Evolutionary conservation across 2,888 invertebrate genomes (phyloP).

Genomic region (Drosophila setosimentum): DNA sequence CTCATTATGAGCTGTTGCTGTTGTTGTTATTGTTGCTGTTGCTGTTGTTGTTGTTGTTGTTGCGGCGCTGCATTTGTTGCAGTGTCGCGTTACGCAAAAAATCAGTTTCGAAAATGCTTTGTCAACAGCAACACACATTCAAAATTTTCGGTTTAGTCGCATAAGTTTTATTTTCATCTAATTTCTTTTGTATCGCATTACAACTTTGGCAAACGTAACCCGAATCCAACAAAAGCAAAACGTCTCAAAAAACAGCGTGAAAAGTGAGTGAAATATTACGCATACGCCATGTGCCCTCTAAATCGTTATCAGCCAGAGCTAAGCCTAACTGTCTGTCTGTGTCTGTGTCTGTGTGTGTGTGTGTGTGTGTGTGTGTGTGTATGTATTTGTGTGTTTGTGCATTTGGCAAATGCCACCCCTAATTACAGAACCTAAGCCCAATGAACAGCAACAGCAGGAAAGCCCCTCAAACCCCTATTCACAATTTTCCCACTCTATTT

Average conservation of each 20-base stretch:
- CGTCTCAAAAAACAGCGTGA: slow-evolving; percentile 7
- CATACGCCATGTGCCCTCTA: slow-evolving; percentile 45
- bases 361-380: slow-evolving; percentile 15
- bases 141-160: slow-evolving; percentile 82
- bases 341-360: not conserved
- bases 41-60: slow-evolving; percentile 28
- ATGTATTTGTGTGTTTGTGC: slow-evolving; percentile 11
- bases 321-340: slow-evolving; percentile 13
- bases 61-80: slow-evolving; percentile 52
- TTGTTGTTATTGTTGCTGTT: slow-evolving; percentile 25
- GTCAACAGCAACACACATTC: slow-evolving; percentile 83
- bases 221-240: slow-evolving; percentile 4
- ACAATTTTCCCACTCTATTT: slow-evolving; percentile 58
- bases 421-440: slow-evolving; percentile 51
- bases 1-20: slow-evolving; percentile 63
- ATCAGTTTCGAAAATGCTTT: slow-evolving; percentile 84
- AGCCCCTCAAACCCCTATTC: slow-evolving; percentile 32
- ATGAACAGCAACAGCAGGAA: slow-evolving; percentile 1
- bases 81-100: slow-evolving; percentile 61
- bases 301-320: slow-evolving; percentile 36
- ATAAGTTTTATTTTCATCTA: slow-evolving; percentile 72
- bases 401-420: slow-evolving; percentile 61
- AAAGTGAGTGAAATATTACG: slow-evolving; percentile 54
- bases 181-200: slow-evolving; percentile 52
- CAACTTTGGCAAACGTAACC: slow-evolving; percentile 53